A percentile compares a stretch with the other conserved stretches of the same genome.
phyloP scores from a whole-genome alignment of 2,888 invertebrate genomes.

The Carterocephalus palaemon region DNA sequence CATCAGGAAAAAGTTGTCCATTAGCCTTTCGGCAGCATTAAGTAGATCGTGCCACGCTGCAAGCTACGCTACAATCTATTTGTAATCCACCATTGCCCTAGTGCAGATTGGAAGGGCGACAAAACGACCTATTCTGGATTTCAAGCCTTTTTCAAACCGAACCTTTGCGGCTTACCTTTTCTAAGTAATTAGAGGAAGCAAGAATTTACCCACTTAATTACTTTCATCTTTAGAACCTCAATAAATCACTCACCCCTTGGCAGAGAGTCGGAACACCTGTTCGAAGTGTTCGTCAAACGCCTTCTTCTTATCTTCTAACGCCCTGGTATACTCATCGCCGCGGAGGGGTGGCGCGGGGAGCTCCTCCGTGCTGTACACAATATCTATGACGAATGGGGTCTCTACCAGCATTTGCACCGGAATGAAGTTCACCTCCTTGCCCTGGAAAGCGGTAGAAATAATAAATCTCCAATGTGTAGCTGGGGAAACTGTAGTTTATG shows the following conservation, averaged over 20 bases:
- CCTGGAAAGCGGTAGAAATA: constrained; percentile 49
- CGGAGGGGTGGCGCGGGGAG: constrained; percentile 72
- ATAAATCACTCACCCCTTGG: constrained; percentile 81
- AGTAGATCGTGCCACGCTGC: too few species aligned
- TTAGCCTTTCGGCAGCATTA: too few species aligned
- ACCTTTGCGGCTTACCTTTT: too few species aligned
- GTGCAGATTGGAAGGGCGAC: too few species aligned
- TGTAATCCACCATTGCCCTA: too few species aligned
- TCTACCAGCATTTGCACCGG: constrained; percentile 87
- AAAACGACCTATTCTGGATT: too few species aligned
- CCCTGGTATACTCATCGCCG: constrained; percentile 82
- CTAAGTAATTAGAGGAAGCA: too few species aligned
- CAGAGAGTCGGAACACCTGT: constrained; percentile 84
- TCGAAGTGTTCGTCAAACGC: constrained; percentile 90
- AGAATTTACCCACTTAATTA: not conserved
- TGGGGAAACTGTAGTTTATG: too few species aligned
- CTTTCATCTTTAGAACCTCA: not conserved
- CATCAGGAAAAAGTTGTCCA: too few species aligned
- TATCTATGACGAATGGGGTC: constrained; percentile 89
- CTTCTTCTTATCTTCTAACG: constrained; percentile 78
- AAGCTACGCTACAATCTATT: too few species aligned
- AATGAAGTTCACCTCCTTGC: constrained; percentile 83
- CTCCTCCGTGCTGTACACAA: constrained; percentile 89
- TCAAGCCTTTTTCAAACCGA: too few species aligned
- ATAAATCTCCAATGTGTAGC: too few species aligned